Percentiles rank a stretch among this genome's conserved stretches.
phyloP scores from a whole-genome alignment of 2,113 vertebrate species.

The Ptilonorhynchus violaceus region DNA sequence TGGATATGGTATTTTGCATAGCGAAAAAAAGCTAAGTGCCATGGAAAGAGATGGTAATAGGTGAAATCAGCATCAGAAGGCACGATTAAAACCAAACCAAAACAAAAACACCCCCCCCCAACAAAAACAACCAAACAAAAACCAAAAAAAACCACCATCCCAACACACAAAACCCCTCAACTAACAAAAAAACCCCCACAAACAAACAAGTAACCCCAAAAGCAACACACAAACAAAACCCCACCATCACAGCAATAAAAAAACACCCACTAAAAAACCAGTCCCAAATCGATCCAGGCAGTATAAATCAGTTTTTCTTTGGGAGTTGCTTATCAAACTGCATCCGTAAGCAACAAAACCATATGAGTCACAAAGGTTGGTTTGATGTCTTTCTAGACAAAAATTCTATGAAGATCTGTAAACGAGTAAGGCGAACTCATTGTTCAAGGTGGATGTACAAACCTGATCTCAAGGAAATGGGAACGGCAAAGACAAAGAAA shows the following conservation, averaged over 20 bases:
- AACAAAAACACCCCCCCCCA: background rate
- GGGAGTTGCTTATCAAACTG: background rate
- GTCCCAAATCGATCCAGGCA: fast-evolving
- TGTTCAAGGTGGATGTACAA: background rate
- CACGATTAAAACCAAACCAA: fast-evolving
- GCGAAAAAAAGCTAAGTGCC: background rate
- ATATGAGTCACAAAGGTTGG: fast-evolving
- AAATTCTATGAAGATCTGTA: background rate
- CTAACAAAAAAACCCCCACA: background rate
- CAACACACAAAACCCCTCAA: background rate
- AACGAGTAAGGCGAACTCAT: fast-evolving
- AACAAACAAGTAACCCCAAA: no score
- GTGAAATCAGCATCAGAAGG: background rate
- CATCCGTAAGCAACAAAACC: fast-evolving
- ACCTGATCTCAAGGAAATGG: background rate
- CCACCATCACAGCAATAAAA: background rate
- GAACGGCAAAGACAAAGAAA: background rate
- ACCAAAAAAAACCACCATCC: background rate
- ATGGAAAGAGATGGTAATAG: background rate
- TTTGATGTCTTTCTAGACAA: background rate
- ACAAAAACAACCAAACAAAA: background rate
- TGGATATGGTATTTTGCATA: background rate
- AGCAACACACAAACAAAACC: background rate
- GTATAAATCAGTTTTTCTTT: background rate
- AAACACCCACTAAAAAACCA: fast-evolving